Conservation (phyloP, 23 tunicate genomes). For the Ascidia mentula region DNA sequence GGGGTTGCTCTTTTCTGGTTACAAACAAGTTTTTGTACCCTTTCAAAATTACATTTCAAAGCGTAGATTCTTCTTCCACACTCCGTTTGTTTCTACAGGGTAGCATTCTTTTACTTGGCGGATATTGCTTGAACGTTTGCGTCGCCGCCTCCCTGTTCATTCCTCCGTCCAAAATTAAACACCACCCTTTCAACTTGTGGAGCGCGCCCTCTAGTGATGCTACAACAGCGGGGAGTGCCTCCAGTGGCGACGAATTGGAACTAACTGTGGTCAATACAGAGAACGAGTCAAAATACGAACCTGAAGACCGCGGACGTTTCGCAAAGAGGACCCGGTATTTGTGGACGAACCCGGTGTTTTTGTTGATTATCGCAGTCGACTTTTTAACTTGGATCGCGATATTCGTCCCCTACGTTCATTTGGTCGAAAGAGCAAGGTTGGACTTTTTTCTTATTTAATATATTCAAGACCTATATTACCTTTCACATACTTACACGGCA, state of each 20-base stretch:
- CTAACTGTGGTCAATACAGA: neutral
- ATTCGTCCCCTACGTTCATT: constrained; percentile 61
- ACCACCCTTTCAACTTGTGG: constrained; percentile 15
- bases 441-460: too few species aligned
- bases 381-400: constrained; percentile 34
- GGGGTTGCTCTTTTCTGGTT: too few species aligned
- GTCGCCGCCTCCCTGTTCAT: constrained; percentile 14
- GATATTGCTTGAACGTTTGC: neutral
- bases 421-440: constrained; percentile 47
- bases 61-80: neutral
- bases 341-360: constrained; percentile 27
- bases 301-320: neutral
- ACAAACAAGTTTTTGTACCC: too few species aligned
- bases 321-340: constrained; percentile 1
- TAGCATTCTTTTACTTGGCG: constrained; percentile 20
- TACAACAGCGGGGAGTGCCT: neutral
- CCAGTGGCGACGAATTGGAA: neutral
- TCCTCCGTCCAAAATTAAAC: neutral
- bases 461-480: too few species aligned
- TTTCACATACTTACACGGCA: too few species aligned
- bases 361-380: constrained; percentile 23
- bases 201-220: too few species aligned
- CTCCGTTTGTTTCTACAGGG: constrained; percentile 14
- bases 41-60: too few species aligned
- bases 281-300: neutral